Conservation (phyloP, 2,113 vertebrate genomes). For the Sylvicapra grimmia region DNA sequence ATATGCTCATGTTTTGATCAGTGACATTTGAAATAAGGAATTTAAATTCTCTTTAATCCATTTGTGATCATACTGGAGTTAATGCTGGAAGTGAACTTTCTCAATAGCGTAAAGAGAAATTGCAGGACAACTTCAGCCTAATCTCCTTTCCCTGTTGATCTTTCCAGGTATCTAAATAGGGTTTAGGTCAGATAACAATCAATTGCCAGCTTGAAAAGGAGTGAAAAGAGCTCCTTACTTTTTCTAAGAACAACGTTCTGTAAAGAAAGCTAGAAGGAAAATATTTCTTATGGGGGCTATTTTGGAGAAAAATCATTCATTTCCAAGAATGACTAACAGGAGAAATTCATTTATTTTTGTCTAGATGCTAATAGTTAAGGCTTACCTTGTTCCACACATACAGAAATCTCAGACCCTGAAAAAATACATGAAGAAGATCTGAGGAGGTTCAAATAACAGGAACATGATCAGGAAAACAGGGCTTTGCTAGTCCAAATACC, state of each 20-base stretch:
- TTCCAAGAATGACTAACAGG: conserved; percentile 40
- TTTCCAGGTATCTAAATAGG: neutral
- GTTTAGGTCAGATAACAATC: neutral
- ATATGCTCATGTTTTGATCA: neutral
- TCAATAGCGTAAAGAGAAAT: neutral
- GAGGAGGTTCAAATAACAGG: neutral
- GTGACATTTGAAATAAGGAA: neutral
- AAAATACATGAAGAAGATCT: neutral
- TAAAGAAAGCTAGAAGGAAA: neutral
- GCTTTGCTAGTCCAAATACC: neutral
- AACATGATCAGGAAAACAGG: neutral
- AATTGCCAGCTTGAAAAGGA: conserved; percentile 4
- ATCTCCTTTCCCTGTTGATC: neutral
- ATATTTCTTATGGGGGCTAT: neutral
- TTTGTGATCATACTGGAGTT: neutral
- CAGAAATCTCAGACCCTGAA: neutral
- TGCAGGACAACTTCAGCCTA: too few relatives aligned
- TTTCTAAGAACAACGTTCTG: neutral
- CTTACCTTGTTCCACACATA: neutral
- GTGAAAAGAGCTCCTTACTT: neutral
- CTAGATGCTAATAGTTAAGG: neutral
- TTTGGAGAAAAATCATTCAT: conserved; percentile 11
- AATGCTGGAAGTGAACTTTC: neutral
- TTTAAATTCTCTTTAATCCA: neutral
- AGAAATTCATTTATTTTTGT: conserved; percentile 60